Evolutionary conservation across 2,113 vertebrate species (phyloP), one percentile per base, ranked within the genome.

Genomic region (Thamnophis sirtalis): DNA sequence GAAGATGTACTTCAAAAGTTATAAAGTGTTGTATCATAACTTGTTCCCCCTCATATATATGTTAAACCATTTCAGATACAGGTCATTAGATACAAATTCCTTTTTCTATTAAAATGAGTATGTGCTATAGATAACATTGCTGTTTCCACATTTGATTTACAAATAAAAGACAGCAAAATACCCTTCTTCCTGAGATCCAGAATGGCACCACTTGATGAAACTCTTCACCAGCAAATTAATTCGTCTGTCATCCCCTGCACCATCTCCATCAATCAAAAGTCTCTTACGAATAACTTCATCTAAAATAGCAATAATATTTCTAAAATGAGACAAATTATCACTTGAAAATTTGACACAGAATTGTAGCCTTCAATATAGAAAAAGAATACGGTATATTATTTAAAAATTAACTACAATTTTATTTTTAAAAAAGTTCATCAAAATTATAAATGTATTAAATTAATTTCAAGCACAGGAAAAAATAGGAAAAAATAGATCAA

Each of bases 231-330:
- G 96, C 92, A 99, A 96, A 93, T 99, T 99, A 93, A 99, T 99
- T 43, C 99, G 97, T 50, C 99, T 97, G 94, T 99, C 99, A 93
- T 99, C 99, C 11, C 99, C 99, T 60, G 99, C 99, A 33, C 99
- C 99, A 58, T 99, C 99, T 38, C 99, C 99, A 91, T 99, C 99
- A 90, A 99, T 99, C 1, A 99, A 98, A 85, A 99, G 99, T 48
- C 99, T 98, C 91, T 99, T 99, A 86, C 99, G 98, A 93, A 99
- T 99, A 93, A 99, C 98, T 97, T 99, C 99, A 90, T 99, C 98
- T 99, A 63, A n/a, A 93, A 86, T 33, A 90, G 73, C 94, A 55
- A 94, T 92, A 2, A 85, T 63, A 89, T 88, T 92, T 87, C 84
- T 38, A 91, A n/a, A 50, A 90, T 84, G 84, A 87, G 26, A 22